These are phyloP conservation scores for Orchestes rusci DNA, from an alignment of 2,888 invertebrate species.

Conservation along the genomic window DNA sequence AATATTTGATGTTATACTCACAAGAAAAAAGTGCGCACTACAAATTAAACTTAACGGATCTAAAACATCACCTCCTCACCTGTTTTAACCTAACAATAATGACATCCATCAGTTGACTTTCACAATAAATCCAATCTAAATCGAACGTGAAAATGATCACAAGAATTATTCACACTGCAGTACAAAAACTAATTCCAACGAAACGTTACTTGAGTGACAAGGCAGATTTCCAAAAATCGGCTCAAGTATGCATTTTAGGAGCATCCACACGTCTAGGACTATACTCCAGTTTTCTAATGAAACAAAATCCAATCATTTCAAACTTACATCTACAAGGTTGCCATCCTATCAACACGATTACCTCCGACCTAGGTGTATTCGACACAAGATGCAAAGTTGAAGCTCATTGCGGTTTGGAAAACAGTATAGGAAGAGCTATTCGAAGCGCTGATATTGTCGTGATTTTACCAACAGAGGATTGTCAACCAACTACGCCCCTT, in stretches of 20 bases:
- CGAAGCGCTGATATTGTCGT: slow-evolving; percentile 40
- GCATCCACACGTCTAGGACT: slow-evolving; percentile 49
- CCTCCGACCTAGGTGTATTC: slow-evolving; percentile 36
- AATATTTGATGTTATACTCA: no score
- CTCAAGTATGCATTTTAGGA: slow-evolving; percentile 44
- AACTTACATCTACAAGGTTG: slow-evolving; percentile 37
- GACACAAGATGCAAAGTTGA: slow-evolving; percentile 37
- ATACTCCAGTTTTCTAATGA: slow-evolving; percentile 47
- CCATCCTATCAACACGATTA: slow-evolving; percentile 31
- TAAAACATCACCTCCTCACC: no score
- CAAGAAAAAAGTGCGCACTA: no score
- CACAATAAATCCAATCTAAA: no score
- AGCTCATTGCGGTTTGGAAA: slow-evolving; percentile 27
- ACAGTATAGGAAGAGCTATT: slow-evolving; percentile 33
- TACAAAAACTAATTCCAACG: no score
- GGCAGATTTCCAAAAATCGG: slow-evolving; percentile 23
- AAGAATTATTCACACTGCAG: no score
- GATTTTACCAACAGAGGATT: slow-evolving; percentile 28
- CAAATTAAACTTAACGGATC: no score
- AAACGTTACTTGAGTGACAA: no score
- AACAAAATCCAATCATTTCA: slow-evolving; percentile 47
- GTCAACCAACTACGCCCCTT: slow-evolving; percentile 25
- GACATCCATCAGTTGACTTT: no score
- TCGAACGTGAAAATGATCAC: no score
- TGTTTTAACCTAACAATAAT: no score